A percentile compares a stretch with the other conserved stretches of the same genome.
Conservation (phyloP, 2,888 invertebrate genomes). For the Steinernema scapterisci region DNA sequence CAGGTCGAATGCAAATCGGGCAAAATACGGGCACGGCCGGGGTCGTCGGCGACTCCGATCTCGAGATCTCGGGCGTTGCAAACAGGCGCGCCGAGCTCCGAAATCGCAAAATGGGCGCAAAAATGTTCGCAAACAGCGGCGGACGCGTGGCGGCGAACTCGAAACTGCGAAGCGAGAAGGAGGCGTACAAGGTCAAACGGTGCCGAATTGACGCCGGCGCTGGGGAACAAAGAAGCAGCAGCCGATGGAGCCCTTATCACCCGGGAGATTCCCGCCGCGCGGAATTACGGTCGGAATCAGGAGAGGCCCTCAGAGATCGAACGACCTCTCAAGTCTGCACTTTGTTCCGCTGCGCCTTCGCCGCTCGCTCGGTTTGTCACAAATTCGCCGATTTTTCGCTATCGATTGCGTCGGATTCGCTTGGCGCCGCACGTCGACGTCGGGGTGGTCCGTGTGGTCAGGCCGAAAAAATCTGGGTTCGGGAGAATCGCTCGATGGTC, state of each 20-base stretch:
- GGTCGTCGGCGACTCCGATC: no score
- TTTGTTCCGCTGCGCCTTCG: not conserved
- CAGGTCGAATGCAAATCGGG: not conserved
- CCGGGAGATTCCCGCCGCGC: not conserved
- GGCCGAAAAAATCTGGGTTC: not conserved
- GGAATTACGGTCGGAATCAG: constrained; percentile 19
- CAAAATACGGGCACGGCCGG: no score
- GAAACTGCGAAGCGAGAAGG: not conserved
- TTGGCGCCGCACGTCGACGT: not conserved
- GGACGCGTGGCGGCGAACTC: not conserved
- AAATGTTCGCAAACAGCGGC: constrained; percentile 9
- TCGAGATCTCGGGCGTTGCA: not conserved
- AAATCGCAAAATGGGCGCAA: not conserved
- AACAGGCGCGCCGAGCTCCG: not conserved
- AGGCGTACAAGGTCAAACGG: constrained; percentile 21
- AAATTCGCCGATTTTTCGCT: not conserved
- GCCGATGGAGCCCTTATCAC: not conserved
- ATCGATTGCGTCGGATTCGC: not conserved
- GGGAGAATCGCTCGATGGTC: not conserved
- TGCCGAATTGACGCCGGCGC: not conserved
- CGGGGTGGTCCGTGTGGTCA: constrained; percentile 1
- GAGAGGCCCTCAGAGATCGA: not conserved
- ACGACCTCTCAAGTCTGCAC: not conserved
- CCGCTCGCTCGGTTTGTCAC: not conserved
- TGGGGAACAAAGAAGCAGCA: not conserved